Evolutionary conservation across 2,888 invertebrate genomes (phyloP), one percentile per base, ranked within the genome.

Genomic region (Drosophila diplacantha): DNA sequence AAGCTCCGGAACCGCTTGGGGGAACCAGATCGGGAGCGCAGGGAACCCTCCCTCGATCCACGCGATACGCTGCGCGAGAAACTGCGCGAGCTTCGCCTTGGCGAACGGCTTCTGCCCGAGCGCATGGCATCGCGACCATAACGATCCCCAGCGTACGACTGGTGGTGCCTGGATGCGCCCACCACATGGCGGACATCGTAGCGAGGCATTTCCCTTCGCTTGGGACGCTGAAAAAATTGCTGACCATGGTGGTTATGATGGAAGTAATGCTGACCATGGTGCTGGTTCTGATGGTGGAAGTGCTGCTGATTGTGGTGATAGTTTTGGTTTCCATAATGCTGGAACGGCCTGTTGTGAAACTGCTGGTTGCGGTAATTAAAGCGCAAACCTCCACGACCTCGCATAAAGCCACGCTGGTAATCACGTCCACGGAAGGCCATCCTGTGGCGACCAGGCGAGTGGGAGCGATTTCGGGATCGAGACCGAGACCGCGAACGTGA

Each of bases 141-240:
- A 51, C 93, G 91, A 87, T 95, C 95, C 87, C 93, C 94, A 12
- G 73, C 94, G 87, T 93, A 94, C 18, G 72, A 55, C 55, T 91
- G 89, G 6, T 81, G 71, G 12, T 73, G 74, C 34, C 90, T 89
- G 39, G 87, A 85, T 5, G 81, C 71, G 6, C 93, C 91, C 9
- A 96, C 93, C 35, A 96, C 89, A 66, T 93, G 92, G 38, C 96
- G 90, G 11, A 96, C 95, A 89, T 95, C 93, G 86, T 96, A 96
- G 4, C 96, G 90, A 78, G 93, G 94, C 50, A 96, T 88, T 81
- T 96, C 95, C 82, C 94, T 93, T 16, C 95, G 90, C 81, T 93
- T 94, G 55, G 91, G 78, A 3, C 86, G 84, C 44, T 80, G 71
- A 29, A 56, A 58, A 14, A 55, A 57, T n/a, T 63, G 62, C n/a